These are phyloP conservation scores for Trichacis sp. DNA, from an alignment of 2,888 invertebrate species.

Conservation along the genomic window DNA sequence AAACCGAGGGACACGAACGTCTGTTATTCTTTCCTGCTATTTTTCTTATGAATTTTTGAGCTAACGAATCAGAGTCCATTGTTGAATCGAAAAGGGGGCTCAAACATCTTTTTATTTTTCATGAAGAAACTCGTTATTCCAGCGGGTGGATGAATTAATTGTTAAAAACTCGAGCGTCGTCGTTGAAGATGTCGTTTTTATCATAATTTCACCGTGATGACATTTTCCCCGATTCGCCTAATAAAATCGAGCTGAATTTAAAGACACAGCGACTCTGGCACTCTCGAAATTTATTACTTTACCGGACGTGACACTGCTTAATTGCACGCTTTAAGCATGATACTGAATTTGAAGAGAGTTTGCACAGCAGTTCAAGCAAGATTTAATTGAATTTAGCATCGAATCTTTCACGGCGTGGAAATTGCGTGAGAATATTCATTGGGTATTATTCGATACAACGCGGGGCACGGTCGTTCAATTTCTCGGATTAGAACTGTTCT, in stretches of 20 bases:
- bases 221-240: not conserved
- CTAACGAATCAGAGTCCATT: not conserved
- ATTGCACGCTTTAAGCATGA: constrained; percentile 33
- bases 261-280: constrained; percentile 2
- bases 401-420: not conserved
- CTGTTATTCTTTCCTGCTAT: not conserved
- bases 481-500: no score
- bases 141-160: no score
- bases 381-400: constrained; percentile 23
- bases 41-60: constrained; percentile 4
- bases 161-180: no score
- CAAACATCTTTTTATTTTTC: not conserved
- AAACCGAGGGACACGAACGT: constrained; percentile 15
- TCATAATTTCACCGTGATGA: no score
- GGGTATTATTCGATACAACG: not conserved
- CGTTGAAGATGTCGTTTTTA: no score
- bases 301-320: constrained; percentile 35
- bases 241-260: not conserved
- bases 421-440: not conserved
- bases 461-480: not conserved
- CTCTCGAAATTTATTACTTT: constrained; percentile 23
- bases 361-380: constrained; percentile 7
- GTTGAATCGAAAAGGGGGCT: constrained; percentile 25
- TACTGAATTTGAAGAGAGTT: constrained; percentile 33
- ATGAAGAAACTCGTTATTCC: no score